Percentiles rank a stretch among this genome's conserved stretches.
Conservation (phyloP, 2,797 vertebrate genomes). For the Acestrorhynchus altus region DNA sequence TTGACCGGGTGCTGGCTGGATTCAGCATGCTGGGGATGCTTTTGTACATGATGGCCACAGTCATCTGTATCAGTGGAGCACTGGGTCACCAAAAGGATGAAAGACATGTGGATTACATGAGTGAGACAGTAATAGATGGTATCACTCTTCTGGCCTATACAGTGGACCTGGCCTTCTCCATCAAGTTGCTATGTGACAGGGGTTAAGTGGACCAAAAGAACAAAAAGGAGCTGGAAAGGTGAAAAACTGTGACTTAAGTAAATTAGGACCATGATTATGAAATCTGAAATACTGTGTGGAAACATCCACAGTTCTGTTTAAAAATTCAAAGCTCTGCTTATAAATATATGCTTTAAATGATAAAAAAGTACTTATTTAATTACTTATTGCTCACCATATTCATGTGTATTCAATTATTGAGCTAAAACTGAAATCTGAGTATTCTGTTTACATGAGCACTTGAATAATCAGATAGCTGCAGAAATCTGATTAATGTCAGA, state of each 20-base stretch:
- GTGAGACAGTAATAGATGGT: conserved; percentile 67
- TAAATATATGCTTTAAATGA: no score
- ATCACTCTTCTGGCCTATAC: conserved; percentile 77
- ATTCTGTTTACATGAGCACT: no score
- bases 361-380: no score
- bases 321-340: no score
- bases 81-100: conserved; percentile 28
- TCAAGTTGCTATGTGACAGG: conserved; percentile 74
- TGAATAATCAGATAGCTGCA: no score
- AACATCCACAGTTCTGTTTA: no score
- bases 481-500: no score
- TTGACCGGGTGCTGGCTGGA: conserved; percentile 70
- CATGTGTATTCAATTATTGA: no score
- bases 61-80: conserved; percentile 70
- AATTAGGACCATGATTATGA: no score
- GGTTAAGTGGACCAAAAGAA: conserved; percentile 21
- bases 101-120: not conserved
- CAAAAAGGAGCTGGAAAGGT: not conserved
- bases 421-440: no score
- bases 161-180: conserved; percentile 76
- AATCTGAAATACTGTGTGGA: no score
- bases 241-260: not conserved
- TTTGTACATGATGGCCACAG: conserved; percentile 70
- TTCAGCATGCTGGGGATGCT: conserved; percentile 73
- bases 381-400: no score